These are phyloP conservation scores for Harmothoe impar DNA, from an alignment of 2,888 invertebrate genomes.

Conservation along the genomic window DNA sequence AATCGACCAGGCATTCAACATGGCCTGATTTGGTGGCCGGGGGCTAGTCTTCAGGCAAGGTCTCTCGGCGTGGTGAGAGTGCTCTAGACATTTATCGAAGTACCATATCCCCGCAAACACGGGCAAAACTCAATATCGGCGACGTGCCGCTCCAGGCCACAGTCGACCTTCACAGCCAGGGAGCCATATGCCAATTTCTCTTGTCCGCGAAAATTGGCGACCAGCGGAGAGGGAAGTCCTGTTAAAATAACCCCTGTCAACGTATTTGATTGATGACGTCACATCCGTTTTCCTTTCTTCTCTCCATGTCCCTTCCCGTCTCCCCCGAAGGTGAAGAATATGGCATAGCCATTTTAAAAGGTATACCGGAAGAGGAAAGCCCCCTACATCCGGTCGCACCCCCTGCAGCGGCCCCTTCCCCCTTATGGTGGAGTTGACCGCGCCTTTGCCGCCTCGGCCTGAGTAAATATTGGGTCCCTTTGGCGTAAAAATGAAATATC, in stretches of 20 bases:
- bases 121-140: constrained; percentile 56
- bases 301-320: background rate
- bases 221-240: background rate
- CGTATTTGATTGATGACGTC: constrained; percentile 41
- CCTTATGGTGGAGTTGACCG: constrained; percentile 19
- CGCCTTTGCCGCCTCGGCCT: background rate
- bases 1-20: constrained; percentile 17
- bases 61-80: background rate
- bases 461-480: constrained; percentile 55
- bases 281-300: background rate
- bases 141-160: constrained; percentile 14
- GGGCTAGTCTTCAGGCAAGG: constrained; percentile 19
- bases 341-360: constrained; percentile 19
- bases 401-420: background rate
- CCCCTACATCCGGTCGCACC: background rate
- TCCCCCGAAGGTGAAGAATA: background rate
- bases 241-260: background rate
- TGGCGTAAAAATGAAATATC: constrained; percentile 51
- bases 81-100: constrained; percentile 57
- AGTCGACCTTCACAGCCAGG: background rate
- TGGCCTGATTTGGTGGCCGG: constrained; percentile 40
- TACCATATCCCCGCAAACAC: constrained; percentile 56
- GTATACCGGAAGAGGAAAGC: constrained; percentile 28
- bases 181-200: constrained; percentile 56
- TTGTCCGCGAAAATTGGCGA: constrained; percentile 29